phyloP scores from a whole-genome alignment of 2,888 invertebrate species.

The Mongoloraphidia duomilia region DNA sequence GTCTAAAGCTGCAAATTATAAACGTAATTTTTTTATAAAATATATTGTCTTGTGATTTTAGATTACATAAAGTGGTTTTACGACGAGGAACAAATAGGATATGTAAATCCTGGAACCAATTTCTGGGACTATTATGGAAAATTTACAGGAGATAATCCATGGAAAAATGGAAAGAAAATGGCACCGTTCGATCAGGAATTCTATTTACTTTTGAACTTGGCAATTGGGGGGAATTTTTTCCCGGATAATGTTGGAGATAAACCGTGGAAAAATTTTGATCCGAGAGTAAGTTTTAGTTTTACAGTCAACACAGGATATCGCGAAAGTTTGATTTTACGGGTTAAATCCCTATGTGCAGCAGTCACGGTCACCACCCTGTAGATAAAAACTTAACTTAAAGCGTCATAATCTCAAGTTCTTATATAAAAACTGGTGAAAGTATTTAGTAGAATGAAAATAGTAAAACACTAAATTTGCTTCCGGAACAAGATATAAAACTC shows the following conservation, averaged over 20 bases:
- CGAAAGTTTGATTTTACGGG: too few species aligned
- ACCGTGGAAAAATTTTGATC: slow-evolving; percentile 1
- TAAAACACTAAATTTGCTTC: too few species aligned
- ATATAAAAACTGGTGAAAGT: too few species aligned
- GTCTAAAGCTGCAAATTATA: too few species aligned
- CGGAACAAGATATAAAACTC: too few species aligned
- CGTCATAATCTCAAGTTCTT: too few species aligned
- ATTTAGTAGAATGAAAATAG: too few species aligned
- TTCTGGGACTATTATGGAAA: slow-evolving; percentile 4
- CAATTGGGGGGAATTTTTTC: slow-evolving; percentile 26
- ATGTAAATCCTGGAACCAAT: background rate
- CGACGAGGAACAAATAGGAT: slow-evolving; percentile 17
- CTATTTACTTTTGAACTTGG: slow-evolving; percentile 29
- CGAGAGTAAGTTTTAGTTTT: background rate
- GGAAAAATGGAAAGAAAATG: slow-evolving; percentile 18
- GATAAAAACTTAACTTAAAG: too few species aligned
- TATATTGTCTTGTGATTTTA: background rate
- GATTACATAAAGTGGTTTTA: slow-evolving; percentile 17
- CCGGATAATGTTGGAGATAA: background rate
- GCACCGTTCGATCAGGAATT: slow-evolving; percentile 26
- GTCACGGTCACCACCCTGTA: too few species aligned
- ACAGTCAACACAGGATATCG: too few species aligned
- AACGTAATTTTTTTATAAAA: background rate
- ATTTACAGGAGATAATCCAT: slow-evolving; percentile 16
- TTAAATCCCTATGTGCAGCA: too few species aligned